Conservation (phyloP, 2,888 invertebrate species). For the Meganola albula region DNA sequence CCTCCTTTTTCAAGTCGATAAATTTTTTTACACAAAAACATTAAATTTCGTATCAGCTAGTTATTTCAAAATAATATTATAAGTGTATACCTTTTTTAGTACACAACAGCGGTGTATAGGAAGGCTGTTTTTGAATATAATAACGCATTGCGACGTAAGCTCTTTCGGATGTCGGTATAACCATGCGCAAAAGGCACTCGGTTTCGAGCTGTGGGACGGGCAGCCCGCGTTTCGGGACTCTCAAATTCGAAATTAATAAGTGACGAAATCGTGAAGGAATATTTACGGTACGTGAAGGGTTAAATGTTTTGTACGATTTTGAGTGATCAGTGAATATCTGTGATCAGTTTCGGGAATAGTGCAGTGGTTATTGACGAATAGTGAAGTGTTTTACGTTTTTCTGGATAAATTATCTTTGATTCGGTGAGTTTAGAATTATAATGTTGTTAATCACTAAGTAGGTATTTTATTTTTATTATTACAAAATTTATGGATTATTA, state of each 20-base stretch:
- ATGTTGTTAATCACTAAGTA: too few relatives aligned
- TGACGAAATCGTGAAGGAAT: conserved; percentile 19
- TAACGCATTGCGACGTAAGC: conserved; percentile 74
- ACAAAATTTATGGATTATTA: too few relatives aligned
- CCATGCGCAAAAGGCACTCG: conserved; percentile 74
- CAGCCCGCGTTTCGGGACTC: conserved; percentile 16
- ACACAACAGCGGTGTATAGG: conserved; percentile 26
- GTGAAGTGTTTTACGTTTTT: conserved; percentile 16
- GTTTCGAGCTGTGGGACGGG: conserved; percentile 26
- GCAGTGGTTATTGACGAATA: conserved; percentile 20
- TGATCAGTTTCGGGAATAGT: conserved; percentile 15
- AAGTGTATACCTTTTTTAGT: conserved; percentile 17
- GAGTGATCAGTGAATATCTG: conserved; percentile 9
- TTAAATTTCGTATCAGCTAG: too few relatives aligned
- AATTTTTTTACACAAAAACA: too few relatives aligned
- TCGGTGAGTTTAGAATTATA: conserved; percentile 18
- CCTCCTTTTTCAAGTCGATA: too few relatives aligned
- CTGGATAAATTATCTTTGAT: conserved; percentile 10
- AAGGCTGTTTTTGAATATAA: conserved; percentile 49
- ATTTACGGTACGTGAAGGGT: background rate
- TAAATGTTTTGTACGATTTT: conserved; percentile 19
- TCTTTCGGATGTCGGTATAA: conserved; percentile 47
- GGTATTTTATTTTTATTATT: too few relatives aligned
- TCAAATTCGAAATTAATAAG: conserved; percentile 10
- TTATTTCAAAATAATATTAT: too few relatives aligned